Base-by-base conservation (phyloP, 2,888 invertebrate genomes). In the Cyrtodaria siliqua region DNA sequence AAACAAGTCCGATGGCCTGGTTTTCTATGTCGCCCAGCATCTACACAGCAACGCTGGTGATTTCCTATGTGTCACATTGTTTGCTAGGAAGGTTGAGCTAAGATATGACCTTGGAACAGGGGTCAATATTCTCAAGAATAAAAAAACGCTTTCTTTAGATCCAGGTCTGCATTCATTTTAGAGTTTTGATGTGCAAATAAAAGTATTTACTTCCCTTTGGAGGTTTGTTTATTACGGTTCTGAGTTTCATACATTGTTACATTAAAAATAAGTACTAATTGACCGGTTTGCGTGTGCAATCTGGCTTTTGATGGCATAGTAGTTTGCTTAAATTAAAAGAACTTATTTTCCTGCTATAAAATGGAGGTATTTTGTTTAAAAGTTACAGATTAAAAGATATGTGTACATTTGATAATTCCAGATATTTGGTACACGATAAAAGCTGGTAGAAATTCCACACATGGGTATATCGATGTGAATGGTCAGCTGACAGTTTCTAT, bases 1-100 rank as follows among this genome's bases (percentile, higher is more conserved):
- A 2, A 4, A 24, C 0, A n/a, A 16, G n/a, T 18, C 44, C 12
- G 64, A 63, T 18, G 77, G 77, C 6, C 53, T 78, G 1, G 16
- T 78, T n/a, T 78, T 78, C 24, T 78, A 78, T 29, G 64, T 69
- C 8, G 63, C 77, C 9, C 63, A 62, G 24, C 68, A 49, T 16
- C 42, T 78, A 8, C 77, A 78, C 49, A 69, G 68, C 33, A 63
- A 63, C 33, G 20, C 68, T 3, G 68, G 72, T 1, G 77, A 78
- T 38, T 78, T 78, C 44, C 55, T 78, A 50, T 68, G 72, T 8
- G n/a, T 78, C 4, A 60, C 56, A 18, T n/a, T 78, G 42, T 8
- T 40, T 26, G 47, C 50, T 27, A 53, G 69, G 55, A 56, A 12
- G 2, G 42, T 78, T 2, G 33, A 55, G 38, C 23, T 78, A 27